Evolutionary conservation across 2,797 vertebrate species (phyloP).

Genomic region (Anas georgica): DNA sequence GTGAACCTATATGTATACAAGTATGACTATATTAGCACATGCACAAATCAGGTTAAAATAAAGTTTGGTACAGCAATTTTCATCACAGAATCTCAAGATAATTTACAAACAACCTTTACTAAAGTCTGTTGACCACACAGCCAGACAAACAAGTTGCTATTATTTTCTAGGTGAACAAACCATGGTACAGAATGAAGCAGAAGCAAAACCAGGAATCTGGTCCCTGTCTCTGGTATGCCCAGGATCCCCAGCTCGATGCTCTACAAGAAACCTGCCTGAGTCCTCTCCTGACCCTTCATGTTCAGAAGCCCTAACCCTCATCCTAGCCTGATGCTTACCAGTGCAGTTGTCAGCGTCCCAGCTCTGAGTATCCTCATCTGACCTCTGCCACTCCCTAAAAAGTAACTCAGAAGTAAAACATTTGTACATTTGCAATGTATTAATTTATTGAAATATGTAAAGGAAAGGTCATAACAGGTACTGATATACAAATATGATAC

Average conservation of each 20-base stretch:
- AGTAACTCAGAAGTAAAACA: background rate
- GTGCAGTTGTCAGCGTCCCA: background rate
- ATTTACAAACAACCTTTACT: background rate
- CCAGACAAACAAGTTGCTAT: background rate
- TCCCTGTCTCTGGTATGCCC: background rate
- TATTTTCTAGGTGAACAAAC: background rate
- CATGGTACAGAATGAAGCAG: rapidly evolving
- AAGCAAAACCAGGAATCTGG: background rate
- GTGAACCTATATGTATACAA: background rate
- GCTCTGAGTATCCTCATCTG: conserved; percentile 25
- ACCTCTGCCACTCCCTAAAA: background rate
- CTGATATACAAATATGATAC: background rate
- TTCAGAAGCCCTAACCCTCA: background rate
- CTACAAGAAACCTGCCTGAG: background rate
- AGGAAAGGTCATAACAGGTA: background rate
- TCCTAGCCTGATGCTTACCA: background rate
- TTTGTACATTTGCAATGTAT: background rate
- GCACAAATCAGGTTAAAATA: background rate
- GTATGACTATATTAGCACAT: background rate
- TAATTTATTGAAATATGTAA: background rate
- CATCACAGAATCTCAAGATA: background rate
- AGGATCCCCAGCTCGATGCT: background rate
- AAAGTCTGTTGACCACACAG: background rate
- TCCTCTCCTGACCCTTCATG: background rate
- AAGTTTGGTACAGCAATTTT: background rate